Conservation (phyloP, 2,797 vertebrate species). For the Protosalanx chinensis region DNA sequence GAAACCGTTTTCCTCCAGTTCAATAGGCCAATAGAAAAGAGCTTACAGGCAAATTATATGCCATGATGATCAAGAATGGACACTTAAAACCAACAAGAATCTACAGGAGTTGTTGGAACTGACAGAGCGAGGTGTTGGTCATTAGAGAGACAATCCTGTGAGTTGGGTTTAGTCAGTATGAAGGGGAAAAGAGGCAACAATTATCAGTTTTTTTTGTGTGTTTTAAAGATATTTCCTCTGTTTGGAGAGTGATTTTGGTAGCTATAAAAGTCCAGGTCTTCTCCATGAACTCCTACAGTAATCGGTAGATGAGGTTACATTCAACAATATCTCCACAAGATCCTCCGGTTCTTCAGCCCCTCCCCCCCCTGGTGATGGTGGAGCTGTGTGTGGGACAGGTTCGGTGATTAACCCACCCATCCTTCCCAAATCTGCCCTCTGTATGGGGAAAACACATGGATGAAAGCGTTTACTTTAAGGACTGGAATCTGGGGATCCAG, state of each 20-base stretch:
- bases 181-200: conserved; percentile 20
- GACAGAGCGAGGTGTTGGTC: conserved; percentile 22
- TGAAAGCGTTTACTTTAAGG: conserved; percentile 22
- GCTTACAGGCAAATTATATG: neutral
- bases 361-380: conserved; percentile 35
- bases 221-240: conserved; percentile 33
- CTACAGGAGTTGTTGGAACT: conserved; percentile 28
- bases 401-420: conserved; percentile 86
- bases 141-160: neutral
- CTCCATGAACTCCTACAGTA: conserved; percentile 46
- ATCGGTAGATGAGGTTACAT: conserved; percentile 50
- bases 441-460: conserved; percentile 48
- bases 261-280: conserved; percentile 28
- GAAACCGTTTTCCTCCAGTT: conserved; percentile 21
- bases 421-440: conserved; percentile 98
- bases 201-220: conserved; percentile 18
- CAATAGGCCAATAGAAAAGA: conserved; percentile 5
- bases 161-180: conserved; percentile 4
- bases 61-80: conserved; percentile 21
- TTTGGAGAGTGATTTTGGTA: conserved; percentile 10
- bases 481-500: conserved; percentile 52
- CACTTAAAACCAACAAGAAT: conserved; percentile 38
- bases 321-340: conserved; percentile 53
- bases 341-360: conserved; percentile 49
- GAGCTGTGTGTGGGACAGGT: conserved; percentile 38